Conservation (phyloP, 2,888 invertebrate genomes). For the Heliconius sara region DNA sequence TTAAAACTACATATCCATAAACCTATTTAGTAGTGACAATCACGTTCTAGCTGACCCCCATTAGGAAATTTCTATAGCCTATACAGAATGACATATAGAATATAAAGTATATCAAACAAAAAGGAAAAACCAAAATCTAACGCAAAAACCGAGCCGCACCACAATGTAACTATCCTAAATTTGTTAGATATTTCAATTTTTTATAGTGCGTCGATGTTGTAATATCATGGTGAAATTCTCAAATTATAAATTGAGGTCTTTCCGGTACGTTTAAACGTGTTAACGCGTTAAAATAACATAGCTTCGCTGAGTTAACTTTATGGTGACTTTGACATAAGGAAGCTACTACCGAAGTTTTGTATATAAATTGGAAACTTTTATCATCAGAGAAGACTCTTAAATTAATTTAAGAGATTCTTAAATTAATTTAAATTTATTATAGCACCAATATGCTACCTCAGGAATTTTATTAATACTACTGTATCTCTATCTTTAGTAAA, state of each 20-base stretch:
- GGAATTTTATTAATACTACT: constrained; percentile 8
- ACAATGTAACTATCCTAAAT: constrained; percentile 15
- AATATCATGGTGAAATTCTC: constrained; percentile 32
- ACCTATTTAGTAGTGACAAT: constrained; percentile 36
- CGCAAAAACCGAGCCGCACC: no score
- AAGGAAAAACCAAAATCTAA: constrained; percentile 13
- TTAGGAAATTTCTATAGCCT: constrained; percentile 11
- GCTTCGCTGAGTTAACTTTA: background rate
- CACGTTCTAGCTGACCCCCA: constrained; percentile 6
- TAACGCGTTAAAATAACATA: background rate
- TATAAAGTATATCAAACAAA: constrained; percentile 28
- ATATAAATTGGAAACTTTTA: constrained; percentile 6
- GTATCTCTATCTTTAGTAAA: background rate
- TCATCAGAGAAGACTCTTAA: background rate
- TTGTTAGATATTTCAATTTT: constrained; percentile 16
- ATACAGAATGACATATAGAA: constrained; percentile 13
- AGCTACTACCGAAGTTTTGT: background rate
- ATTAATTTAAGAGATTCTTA: constrained; percentile 6
- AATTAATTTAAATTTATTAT: constrained; percentile 17
- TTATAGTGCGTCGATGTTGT: constrained; percentile 13
- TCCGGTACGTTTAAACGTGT: constrained; percentile 26
- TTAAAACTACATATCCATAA: constrained; percentile 25
- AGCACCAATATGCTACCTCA: background rate
- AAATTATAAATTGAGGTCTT: constrained; percentile 32
- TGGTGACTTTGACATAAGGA: constrained; percentile 5